A percentile compares a stretch with the other conserved stretches of the same genome.
phyloP scores from a whole-genome alignment of 2,113 vertebrate genomes.

The Helogale parvula region DNA sequence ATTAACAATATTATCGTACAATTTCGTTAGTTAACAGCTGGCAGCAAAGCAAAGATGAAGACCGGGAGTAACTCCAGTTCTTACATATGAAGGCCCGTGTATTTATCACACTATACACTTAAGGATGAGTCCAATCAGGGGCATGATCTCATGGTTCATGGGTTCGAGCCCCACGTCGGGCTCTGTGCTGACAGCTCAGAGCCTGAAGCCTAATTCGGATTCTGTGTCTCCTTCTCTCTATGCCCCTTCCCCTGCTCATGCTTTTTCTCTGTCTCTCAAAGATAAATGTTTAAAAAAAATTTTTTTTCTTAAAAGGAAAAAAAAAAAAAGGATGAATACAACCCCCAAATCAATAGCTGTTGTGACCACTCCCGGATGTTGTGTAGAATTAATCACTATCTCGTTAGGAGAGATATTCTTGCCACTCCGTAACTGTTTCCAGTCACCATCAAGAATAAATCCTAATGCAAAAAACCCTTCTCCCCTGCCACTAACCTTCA shows the following conservation, averaged over 20 bases:
- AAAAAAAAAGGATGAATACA: too few relatives aligned
- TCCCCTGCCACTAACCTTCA: not conserved
- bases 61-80: not conserved
- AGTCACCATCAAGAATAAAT: not conserved
- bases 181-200: too few relatives aligned
- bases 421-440: not conserved
- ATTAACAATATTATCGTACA: not conserved
- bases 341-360: not conserved
- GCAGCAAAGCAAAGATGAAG: not conserved
- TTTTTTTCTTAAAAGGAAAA: too few relatives aligned
- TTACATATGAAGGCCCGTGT: not conserved
- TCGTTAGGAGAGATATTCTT: not conserved
- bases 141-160: too few relatives aligned
- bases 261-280: too few relatives aligned
- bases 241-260: too few relatives aligned
- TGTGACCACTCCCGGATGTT: not conserved
- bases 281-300: too few relatives aligned
- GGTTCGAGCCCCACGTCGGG: too few relatives aligned
- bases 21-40: not conserved
- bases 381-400: not conserved
- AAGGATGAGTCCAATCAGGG: not conserved
- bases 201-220: too few relatives aligned
- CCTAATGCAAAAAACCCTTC: not conserved
- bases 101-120: not conserved
- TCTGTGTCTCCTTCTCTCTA: too few relatives aligned